Conservation (phyloP, 2,113 vertebrate species). For the Rhinopithecus roxellana region DNA sequence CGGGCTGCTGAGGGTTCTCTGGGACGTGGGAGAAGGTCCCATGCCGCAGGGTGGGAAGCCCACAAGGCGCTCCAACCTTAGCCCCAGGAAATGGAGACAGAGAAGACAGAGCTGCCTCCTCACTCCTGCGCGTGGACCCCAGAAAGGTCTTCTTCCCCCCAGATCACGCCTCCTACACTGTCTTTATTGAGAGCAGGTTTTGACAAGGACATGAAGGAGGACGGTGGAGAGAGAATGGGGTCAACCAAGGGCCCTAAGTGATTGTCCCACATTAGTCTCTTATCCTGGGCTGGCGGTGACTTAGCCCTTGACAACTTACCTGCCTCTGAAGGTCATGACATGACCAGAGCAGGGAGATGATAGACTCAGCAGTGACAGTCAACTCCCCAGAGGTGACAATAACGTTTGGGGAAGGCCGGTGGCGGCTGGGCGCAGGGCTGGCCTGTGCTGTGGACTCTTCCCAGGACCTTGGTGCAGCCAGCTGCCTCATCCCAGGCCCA, state of each 20-base stretch:
- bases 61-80: accelerated
- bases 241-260: neutral
- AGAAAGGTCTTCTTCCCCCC: neutral
- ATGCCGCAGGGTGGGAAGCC: no score
- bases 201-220: neutral
- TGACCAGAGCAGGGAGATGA: neutral
- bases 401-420: no score
- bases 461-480: neutral
- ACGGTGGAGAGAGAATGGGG: neutral
- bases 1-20: neutral
- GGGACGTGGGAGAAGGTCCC: neutral
- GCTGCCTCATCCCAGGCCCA: neutral
- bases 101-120: neutral
- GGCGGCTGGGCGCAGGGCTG: accelerated
- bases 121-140: neutral
- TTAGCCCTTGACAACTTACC: neutral
- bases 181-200: neutral
- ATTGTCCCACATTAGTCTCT: neutral
- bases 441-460: neutral
- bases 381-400: neutral
- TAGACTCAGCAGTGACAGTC: neutral
- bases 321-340: neutral
- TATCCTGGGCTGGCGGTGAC: neutral
- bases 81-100: neutral
- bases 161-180: neutral